Base-by-base conservation (phyloP, 2,113 vertebrate species). In the Sinocyclocheilus rhinocerous region DNA sequence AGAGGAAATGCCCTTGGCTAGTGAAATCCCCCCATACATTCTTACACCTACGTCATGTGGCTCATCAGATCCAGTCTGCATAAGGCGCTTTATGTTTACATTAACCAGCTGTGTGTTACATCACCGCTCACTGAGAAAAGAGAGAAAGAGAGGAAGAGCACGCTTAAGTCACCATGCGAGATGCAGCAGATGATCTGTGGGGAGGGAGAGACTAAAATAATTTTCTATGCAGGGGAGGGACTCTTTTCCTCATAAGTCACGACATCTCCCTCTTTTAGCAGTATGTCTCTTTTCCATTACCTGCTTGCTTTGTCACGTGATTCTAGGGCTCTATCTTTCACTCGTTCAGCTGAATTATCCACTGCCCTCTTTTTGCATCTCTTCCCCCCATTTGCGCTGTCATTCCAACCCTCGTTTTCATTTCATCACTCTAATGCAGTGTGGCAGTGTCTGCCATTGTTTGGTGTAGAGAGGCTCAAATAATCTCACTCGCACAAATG, bases 31-130 rank as follows among this genome's bases (percentile, higher is more conserved):
- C 80, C 10, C 63, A 4, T 77, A 16, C 76, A 77, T 77, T 33
- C 0, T 6, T 22, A 6, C 26, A 2, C 63, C 81, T 39, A n/a
- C n/a, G 55, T 84, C 61, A 83, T 78, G 7, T 70, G 67, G 20
- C 59, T 63, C 70, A 86, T 52, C 20, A 39, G 29, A 73, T 42
- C 33, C 13, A 18, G 29, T 22, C 80, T 78, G 45, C 78, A 87
- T 36, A 73, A 26, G 45, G 36, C 26, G 39, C 36, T 78, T 81
- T 87, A 73, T 76, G 73, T 88, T 90, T 91, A 93, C 82, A 93
- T 93, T 90, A 48, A 87, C 86, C 91, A 94, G 91, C 91, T 93
- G 94, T 88, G 88, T 84, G 91, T 94, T 93, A 91, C 92, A 90
- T 94, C 92, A 90, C 76, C 26, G 45, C 26, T 61, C 36, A 18